Evolutionary conservation across 2,797 vertebrate species (phyloP).

Genomic region (Lacerta agilis): DNA sequence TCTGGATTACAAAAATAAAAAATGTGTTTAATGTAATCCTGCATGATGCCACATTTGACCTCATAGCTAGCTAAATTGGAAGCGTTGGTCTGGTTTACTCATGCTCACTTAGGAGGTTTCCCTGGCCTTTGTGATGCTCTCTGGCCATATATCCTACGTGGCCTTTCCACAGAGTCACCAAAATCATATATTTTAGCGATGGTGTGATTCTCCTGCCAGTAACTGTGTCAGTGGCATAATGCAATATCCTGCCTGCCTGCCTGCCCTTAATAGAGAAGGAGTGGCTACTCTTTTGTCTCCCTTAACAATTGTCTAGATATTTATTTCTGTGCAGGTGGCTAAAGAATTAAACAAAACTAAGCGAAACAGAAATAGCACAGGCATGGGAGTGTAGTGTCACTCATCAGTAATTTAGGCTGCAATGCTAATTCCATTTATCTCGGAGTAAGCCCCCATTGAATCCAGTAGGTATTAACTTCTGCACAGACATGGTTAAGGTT

Average conservation of each 20-base stretch:
- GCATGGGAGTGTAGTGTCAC: neutral
- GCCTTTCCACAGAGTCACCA: neutral
- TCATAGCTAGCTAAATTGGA: neutral
- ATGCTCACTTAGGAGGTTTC: neutral
- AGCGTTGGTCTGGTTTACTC: neutral
- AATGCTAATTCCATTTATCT: neutral
- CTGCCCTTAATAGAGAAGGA: neutral
- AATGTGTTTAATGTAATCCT: neutral
- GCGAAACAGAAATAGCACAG: neutral
- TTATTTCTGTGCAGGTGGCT: neutral
- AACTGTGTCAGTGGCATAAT: neutral
- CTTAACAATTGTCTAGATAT: neutral
- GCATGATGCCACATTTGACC: neutral
- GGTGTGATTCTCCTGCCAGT: neutral
- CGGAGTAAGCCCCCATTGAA: too few species aligned
- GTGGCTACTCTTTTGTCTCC: neutral
- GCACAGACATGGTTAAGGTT: neutral
- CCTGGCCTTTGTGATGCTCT: neutral
- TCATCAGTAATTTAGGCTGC: slow-evolving; percentile 3
- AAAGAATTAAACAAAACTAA: neutral
- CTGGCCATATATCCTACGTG: neutral
- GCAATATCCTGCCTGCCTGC: neutral
- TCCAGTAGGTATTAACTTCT: neutral
- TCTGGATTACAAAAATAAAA: neutral
- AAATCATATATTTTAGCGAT: neutral